Base-by-base conservation (phyloP, 2,888 invertebrate genomes). In the Drosophila suboccidentalis region DNA sequence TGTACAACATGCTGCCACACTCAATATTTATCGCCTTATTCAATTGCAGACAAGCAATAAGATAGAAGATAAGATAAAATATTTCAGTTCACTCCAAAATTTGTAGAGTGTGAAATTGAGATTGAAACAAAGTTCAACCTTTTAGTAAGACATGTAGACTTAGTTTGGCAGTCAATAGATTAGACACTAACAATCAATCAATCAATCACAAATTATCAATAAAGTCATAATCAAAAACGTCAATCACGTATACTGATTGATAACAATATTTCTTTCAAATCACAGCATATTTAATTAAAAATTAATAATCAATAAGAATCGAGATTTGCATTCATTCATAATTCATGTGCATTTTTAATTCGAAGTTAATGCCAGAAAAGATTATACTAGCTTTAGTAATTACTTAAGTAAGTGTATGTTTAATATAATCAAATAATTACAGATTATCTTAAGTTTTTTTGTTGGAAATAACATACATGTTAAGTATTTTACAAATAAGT, bases 1-100 rank as follows among this genome's bases (percentile, higher is more conserved):
- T 43, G 32, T 17, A 46, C 36, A 57, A 36, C 36, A 46, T 26
- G 22, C 22, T 36, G 34, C n/a, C 36, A 15, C 32, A 29, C 15
- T 47, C 46, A 47, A 38, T 58, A 29, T 47, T 58, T 58, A 58
- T 47, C 4, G 38, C 17, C 29, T 17, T 10, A 38, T 47, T 58
- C 17, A 38, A 58, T 38, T 38, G 44, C 57, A 46, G 4, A 4
- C 43, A 43, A 43, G 19, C 9, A 17, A 41, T 11, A 19, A 29
- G 17, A 19, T 9, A 17, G 17, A 29, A 29, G 43, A 32, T 43
- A 43, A 39, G 15, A 53, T 29, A 39, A 39, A 36, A 39, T 26
- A 53, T 53, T 55, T 55, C 0, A 32, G 4, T 3, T 39, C 11
- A 22, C 9, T 36, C 9, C 9, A 13, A 34, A 36, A 51, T 36